These are phyloP conservation scores for Tineola bisselliella DNA, from an alignment of 2,888 invertebrate genomes.

Conservation along the genomic window DNA sequence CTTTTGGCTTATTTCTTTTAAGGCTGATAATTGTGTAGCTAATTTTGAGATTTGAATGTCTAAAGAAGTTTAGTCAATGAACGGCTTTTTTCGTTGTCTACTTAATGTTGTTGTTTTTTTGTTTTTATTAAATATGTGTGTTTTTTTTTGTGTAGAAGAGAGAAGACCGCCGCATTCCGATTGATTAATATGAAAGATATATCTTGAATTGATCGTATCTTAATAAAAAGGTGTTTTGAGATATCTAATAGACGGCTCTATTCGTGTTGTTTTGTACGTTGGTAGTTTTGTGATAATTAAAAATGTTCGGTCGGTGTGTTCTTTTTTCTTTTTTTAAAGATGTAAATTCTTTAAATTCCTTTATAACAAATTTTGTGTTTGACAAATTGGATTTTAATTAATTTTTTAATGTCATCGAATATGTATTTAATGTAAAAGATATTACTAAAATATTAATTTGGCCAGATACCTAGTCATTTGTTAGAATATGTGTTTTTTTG, in stretches of 20 bases:
- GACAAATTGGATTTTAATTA: background rate
- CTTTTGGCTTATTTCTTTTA: constrained; percentile 7
- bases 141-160: constrained; percentile 30
- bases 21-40: constrained; percentile 19
- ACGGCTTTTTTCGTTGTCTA: constrained; percentile 43
- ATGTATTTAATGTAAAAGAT: too few species aligned
- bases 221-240: constrained; percentile 54
- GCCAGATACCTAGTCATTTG: too few species aligned
- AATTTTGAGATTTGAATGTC: constrained; percentile 22
- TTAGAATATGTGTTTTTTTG: too few species aligned
- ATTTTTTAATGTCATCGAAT: background rate
- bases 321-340: background rate
- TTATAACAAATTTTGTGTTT: background rate
- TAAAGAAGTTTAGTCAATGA: constrained; percentile 48
- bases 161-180: constrained; percentile 42
- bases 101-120: constrained; percentile 49
- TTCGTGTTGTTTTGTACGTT: constrained; percentile 27
- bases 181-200: constrained; percentile 38
- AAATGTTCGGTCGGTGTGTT: constrained; percentile 23
- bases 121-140: constrained; percentile 57
- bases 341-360: background rate
- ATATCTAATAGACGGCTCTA: constrained; percentile 48
- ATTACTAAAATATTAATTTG: too few species aligned
- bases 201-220: constrained; percentile 43
- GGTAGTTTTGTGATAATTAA: constrained; percentile 36